Evolutionary conservation across 2,797 vertebrate species (phyloP).

Genomic region (Cichlasoma orientale): DNA sequence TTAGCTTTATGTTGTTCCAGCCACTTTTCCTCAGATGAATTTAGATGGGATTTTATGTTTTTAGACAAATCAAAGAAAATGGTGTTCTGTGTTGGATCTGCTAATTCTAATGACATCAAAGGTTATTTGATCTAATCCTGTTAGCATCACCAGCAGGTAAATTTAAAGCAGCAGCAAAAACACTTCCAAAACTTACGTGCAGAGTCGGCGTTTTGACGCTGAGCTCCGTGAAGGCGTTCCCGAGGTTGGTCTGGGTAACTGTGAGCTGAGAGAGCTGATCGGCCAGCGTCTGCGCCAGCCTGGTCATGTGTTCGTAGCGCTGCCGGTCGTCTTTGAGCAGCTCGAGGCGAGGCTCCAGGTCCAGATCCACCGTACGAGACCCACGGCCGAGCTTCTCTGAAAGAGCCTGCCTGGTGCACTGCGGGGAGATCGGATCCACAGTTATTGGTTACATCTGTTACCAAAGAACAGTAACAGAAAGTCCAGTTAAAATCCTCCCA

Average conservation of each 20-base stretch:
- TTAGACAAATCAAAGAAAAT: background rate
- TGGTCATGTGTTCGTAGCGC: constrained; percentile 88
- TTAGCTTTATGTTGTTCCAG: background rate
- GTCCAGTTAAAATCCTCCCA: constrained; percentile 56
- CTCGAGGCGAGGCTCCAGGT: constrained; percentile 91
- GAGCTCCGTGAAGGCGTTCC: constrained; percentile 89
- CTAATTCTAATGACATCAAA: background rate
- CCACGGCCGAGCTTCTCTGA: constrained; percentile 91
- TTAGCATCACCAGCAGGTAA: background rate
- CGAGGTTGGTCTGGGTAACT: constrained; percentile 89
- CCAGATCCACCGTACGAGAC: constrained; percentile 91
- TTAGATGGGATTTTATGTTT: background rate
- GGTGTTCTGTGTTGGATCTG: background rate
- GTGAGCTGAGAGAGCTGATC: constrained; percentile 88
- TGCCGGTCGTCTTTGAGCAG: constrained; percentile 89
- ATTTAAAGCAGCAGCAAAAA: background rate
- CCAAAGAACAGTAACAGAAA: background rate
- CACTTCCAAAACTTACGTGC: constrained; percentile 79
- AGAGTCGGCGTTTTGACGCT: constrained; percentile 88
- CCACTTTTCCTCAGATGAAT: background rate
- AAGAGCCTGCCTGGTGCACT: constrained; percentile 91
- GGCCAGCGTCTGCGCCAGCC: constrained; percentile 87
- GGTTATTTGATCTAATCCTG: background rate
- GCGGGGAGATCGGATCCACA: background rate
- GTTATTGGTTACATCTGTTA: background rate